Evolutionary conservation across 2,797 vertebrate genomes (phyloP).

Genomic region (Alauda arvensis): DNA sequence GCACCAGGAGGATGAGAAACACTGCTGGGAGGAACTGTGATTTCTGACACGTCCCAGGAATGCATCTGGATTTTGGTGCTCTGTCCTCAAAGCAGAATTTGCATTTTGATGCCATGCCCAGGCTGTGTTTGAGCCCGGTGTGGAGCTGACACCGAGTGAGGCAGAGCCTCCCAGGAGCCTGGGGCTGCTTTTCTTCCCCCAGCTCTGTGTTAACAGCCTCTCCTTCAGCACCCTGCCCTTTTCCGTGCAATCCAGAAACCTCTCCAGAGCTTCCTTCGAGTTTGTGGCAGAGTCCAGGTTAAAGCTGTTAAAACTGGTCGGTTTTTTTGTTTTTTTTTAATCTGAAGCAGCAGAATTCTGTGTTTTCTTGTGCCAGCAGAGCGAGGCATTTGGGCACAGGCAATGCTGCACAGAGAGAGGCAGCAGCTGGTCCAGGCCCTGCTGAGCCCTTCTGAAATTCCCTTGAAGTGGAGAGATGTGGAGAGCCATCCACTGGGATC

Average conservation of each 20-base stretch:
- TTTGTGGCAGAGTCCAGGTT: background rate
- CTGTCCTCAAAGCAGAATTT: background rate
- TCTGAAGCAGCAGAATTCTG: background rate
- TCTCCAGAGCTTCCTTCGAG: background rate
- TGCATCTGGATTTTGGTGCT: background rate
- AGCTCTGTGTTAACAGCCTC: background rate
- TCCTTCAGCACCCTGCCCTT: background rate
- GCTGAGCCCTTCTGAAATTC: background rate
- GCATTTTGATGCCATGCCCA: background rate
- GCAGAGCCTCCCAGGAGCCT: background rate
- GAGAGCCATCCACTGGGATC: slow-evolving; percentile 25
- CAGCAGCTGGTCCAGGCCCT: background rate
- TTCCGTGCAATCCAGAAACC: background rate
- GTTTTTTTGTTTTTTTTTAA: background rate
- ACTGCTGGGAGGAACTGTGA: background rate
- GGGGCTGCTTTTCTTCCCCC: background rate
- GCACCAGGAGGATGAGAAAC: background rate
- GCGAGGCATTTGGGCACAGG: background rate
- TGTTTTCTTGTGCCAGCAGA: background rate
- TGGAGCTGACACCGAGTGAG: fast-evolving
- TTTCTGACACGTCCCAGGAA: background rate
- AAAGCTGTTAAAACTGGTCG: background rate
- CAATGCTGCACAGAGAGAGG: background rate
- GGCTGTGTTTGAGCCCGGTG: background rate
- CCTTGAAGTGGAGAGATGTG: background rate